Base-by-base conservation (phyloP, 2,113 vertebrate genomes). In the Panurus biarmicus region DNA sequence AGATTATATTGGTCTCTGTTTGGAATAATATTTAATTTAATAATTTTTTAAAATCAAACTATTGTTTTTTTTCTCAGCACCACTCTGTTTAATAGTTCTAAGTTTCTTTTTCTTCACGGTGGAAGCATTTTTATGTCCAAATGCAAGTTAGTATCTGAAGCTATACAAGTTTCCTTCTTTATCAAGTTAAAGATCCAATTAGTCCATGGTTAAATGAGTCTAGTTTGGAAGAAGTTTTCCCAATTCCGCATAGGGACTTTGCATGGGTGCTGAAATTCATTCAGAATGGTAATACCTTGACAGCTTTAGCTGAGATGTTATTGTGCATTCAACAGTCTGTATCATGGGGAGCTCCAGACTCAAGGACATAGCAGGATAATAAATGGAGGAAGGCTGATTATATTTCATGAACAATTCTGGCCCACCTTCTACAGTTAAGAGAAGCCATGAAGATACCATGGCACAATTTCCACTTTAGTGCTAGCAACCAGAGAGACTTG, bases 21-120 rank as follows among this genome's bases (percentile, higher is more conserved):
- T 82, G 53, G 50, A 97, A 96, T 87, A 95, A 57, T 57, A 86
- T 77, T 96, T 94, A n/a, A 91, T 89, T 89, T 57, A 92, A 89
- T 33, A 47, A 4, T 40, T 26, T 72, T 23, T 77, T n/a, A 1
- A 1, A 89, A 58, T 25, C 18, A 50, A 89, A 36, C n/a, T 72
- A 51, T 25, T 78, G 15, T n/a, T 60, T 33, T n/a, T 85, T 81
- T 40, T 19, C 64, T 94, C 58, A 81, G 15, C 54, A 78, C 4
- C 14, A 38, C 40, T 90, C 42, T 57, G 11, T 65, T 44, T 72
- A 72, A 61, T 35, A 89, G 22, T 81, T 92, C 48, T 48, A 51
- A 58, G 38, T 50, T 69, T 76, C 31, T 73, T 91, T 65, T 58
- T 45, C 28, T 89, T 72, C 29, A 31, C 13, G 79, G 14, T 54